Base-by-base conservation (phyloP, 2,888 invertebrate genomes). In the Isotomurus palustris region DNA sequence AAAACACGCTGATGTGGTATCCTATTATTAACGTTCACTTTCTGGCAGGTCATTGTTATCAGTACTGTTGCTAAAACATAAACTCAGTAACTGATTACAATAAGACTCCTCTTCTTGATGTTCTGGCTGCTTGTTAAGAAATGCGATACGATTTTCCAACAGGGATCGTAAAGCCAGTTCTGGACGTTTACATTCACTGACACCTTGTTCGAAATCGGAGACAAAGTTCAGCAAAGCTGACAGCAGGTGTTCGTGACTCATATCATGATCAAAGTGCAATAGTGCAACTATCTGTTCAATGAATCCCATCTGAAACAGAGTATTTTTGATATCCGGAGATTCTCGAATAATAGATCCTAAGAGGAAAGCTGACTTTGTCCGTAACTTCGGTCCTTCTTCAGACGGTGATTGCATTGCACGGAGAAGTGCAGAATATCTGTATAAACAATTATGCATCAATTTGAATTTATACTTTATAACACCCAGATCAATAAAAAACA, bases 271-370 rank as follows among this genome's bases (percentile, higher is more conserved):
- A 17, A 5, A n/a, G 22, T 49, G 49, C 28, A 49, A 19, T 10
- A 49, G 49, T 5, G 21, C 49, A 29, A 49, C 49, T 2, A 49
- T 10, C 21, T 49, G 49, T 21, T 49, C 49, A 19, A 49, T 22
- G 21, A 28, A 49, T 21, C 49, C 49, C 49, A 49, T 49, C 21
- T 10, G 4, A 3, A 35, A 49, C 17, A 49, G 19, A 12, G 17
- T 3, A 10, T 49, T 36, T 24, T 49, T 49, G 6, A 49, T 6
- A n/a, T 22, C 43, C 43, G 43, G 5, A 6, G 22, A 19, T 24
- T 22, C 43, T 43, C 14, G 43, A 8, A 43, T 43, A 22, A 43
- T 43, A 14, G 43, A 43, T 3, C 43, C 24, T 4, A 49, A 22
- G 19, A 49, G 49, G 24, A 49, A 49, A 4, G 49, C 32, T 14